Evolutionary conservation across 2,888 invertebrate genomes (phyloP).

Genomic region (Pinctada fucata): DNA sequence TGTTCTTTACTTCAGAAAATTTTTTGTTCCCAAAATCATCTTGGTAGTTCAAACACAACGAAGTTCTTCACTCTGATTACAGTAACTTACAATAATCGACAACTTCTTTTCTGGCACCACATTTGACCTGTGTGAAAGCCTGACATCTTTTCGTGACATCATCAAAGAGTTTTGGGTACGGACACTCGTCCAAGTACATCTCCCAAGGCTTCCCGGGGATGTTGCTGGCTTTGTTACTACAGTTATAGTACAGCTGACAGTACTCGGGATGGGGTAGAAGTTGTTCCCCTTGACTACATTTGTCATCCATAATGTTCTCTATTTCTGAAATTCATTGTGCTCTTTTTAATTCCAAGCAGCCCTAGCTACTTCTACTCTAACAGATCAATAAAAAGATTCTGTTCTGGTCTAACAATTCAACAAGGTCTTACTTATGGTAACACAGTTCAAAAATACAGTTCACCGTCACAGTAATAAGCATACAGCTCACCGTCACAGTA

Average conservation of each 20-base stretch:
- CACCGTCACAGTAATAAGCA: no score
- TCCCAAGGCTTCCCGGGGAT: slow-evolving; percentile 15
- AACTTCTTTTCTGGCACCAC: slow-evolving; percentile 6
- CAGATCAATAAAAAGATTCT: no score
- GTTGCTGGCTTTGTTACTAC: slow-evolving; percentile 6
- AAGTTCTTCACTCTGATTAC: no score
- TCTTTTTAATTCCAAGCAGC: background rate
- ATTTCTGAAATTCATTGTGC: background rate
- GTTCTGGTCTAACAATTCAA: no score
- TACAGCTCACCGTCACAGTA: no score
- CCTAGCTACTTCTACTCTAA: no score
- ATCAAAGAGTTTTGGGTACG: slow-evolving; percentile 18
- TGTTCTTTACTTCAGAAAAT: no score
- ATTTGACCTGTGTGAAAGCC: slow-evolving; percentile 4
- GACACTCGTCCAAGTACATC: slow-evolving; percentile 22
- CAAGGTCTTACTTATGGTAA: no score
- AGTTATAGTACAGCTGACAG: slow-evolving; percentile 29
- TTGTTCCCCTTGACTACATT: background rate
- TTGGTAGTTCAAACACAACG: no score
- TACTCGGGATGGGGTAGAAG: slow-evolving; percentile 11
- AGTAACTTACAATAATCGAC: slow-evolving; percentile 15
- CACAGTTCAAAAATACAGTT: no score
- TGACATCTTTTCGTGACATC: background rate
- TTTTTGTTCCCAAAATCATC: no score
- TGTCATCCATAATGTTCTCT: background rate